Evolutionary conservation across 2,888 invertebrate genomes (phyloP).

Genomic region (Prosopocoilus inquinatus): DNA sequence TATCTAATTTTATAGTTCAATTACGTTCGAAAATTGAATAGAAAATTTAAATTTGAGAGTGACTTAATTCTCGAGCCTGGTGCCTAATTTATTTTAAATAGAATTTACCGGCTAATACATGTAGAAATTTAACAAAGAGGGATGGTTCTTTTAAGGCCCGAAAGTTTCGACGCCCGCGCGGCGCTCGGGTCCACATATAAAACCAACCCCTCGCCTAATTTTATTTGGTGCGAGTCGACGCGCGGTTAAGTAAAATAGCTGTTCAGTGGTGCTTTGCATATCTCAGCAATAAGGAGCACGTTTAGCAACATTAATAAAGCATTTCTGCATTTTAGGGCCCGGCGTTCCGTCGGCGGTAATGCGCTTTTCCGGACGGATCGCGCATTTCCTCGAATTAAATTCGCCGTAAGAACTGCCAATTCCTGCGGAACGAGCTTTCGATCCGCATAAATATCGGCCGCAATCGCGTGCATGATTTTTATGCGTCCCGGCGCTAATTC

Average conservation of each 20-base stretch:
- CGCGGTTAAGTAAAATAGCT: not conserved
- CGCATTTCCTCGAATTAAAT: constrained; percentile 26
- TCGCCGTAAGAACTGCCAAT: constrained; percentile 28
- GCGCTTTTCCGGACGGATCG: constrained; percentile 17
- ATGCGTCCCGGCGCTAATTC: too few species aligned
- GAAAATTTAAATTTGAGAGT: too few species aligned
- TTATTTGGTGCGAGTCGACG: not conserved
- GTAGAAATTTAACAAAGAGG: too few species aligned
- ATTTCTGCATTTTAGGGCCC: constrained; percentile 24
- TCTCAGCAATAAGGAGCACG: constrained; percentile 22
- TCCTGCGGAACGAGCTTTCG: constrained; percentile 28
- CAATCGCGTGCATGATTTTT: too few species aligned
- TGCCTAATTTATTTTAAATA: too few species aligned
- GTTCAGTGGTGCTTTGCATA: constrained; percentile 16
- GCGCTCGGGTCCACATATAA: too few species aligned
- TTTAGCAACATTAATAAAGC: constrained; percentile 27
- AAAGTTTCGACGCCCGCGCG: too few species aligned
- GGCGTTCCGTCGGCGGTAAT: constrained; percentile 24
- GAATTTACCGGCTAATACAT: too few species aligned
- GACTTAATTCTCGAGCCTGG: too few species aligned
- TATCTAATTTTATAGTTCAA: too few species aligned
- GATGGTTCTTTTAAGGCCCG: too few species aligned
- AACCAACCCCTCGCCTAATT: not conserved
- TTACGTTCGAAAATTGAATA: too few species aligned
- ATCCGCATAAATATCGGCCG: constrained; percentile 8